Evolutionary conservation across 2,888 invertebrate genomes (phyloP), one percentile per base, ranked within the genome.

Genomic region (Rotaria macrura): DNA sequence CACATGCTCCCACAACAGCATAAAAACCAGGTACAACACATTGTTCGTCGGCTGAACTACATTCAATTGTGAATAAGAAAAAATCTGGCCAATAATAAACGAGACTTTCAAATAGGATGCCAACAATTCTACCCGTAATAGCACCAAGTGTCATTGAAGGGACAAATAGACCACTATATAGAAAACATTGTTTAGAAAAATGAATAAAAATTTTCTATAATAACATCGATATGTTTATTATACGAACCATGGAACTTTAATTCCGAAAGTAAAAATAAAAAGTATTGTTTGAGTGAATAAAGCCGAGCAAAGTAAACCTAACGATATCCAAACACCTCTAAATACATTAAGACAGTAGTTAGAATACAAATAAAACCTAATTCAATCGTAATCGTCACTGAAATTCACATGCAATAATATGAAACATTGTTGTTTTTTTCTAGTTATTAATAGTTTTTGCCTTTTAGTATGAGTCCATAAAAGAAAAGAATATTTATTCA

Each of bases 1-100:
- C 98, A 0, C 98, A 98, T 0, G 99, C 99, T 1, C 99, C 99
- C 25, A 99, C 97, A 95, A 99, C 97, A 4, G 99, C 99, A 91
- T 99, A 99, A 84, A 99, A 92, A 0, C 99, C 99, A 0, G 99
- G 98, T 14, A 97, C 98, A 88, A 99, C 96, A 90, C 97, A 96
- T 91, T 95, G 94, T 87, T 95, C 95, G 7, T 95, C 95, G 0
- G 94, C 94, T 55, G 83, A 52, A 55, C 55, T 49, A 29, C 85
- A 87, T 74, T 79, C 85, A 40, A 29, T 55, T 38, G 84, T 57
- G 72, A 83, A 85, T 40, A 87, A 65, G 34, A 85, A 87, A 72
- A 85, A 86, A 85, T 55, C 20, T 25, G 83, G 83, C 55, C 74
- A 49, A 86, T 79, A 52, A 94, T 0, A 86, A 20, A 96, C 96